Conservation (phyloP, 2,113 vertebrate species). For the Peucedramus taeniatus region DNA sequence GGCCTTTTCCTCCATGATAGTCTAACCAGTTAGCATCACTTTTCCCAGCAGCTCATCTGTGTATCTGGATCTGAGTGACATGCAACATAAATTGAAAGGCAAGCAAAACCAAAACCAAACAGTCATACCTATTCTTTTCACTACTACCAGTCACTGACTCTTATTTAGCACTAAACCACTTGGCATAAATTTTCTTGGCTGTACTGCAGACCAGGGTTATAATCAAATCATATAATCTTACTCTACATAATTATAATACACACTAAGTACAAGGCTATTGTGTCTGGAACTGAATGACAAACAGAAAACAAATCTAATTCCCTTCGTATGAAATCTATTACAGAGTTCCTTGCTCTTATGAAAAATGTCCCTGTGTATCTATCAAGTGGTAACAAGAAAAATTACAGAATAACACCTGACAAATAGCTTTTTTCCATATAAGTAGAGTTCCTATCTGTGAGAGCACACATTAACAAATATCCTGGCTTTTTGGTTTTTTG, state of each 20-base stretch:
- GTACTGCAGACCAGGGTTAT: not conserved
- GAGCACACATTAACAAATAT: not conserved
- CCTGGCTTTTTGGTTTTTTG: not conserved
- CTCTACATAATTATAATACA: not conserved
- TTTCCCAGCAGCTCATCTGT: not conserved
- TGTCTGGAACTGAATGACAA: not conserved
- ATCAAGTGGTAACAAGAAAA: not conserved
- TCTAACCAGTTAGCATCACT: not conserved
- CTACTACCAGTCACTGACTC: not conserved
- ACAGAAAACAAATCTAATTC: not conserved
- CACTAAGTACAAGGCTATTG: not conserved
- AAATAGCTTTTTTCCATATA: not conserved
- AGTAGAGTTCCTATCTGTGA: not conserved
- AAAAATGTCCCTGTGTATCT: not conserved
- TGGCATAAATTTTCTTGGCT: not conserved
- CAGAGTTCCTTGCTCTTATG: not conserved
- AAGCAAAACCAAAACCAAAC: not conserved
- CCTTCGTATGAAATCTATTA: not conserved
- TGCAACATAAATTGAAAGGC: not conserved
- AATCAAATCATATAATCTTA: conserved; percentile 13
- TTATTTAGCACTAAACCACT: not conserved
- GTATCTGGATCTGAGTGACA: not conserved
- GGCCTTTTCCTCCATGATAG: not conserved
- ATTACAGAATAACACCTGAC: not conserved
- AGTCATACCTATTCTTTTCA: not conserved